Percentiles rank a stretch among this genome's conserved stretches.
Conservation (phyloP, 2,797 vertebrate genomes). For the Fistularia commersonii region DNA sequence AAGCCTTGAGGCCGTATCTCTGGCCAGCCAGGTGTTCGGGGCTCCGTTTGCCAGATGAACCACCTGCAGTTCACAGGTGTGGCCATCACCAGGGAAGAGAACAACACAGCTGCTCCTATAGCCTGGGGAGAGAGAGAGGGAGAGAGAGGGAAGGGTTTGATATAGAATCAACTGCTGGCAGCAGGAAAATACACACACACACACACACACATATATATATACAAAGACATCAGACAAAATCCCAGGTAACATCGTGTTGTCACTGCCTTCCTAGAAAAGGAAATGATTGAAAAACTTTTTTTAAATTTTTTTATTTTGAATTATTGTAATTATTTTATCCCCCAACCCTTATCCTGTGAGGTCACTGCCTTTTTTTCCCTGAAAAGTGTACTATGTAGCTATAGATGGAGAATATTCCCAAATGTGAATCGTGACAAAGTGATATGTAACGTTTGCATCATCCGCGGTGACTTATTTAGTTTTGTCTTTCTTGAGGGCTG, state of each 20-base stretch:
- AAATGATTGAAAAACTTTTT: too few species aligned
- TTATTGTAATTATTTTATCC: too few species aligned
- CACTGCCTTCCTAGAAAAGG: too few species aligned
- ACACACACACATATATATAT: constrained; percentile 12
- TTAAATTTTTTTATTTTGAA: too few species aligned
- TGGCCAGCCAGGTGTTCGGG: constrained; percentile 79
- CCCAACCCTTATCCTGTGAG: too few species aligned
- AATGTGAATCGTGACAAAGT: too few species aligned
- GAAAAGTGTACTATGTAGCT: too few species aligned
- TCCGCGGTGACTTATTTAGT: too few species aligned
- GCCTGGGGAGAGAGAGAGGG: constrained; percentile 46
- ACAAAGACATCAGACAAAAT: constrained; percentile 22
- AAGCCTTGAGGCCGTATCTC: constrained; percentile 60
- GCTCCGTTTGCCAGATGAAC: constrained; percentile 79
- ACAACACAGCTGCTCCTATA: constrained; percentile 84
- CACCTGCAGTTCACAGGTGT: constrained; percentile 88
- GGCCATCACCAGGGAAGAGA: constrained; percentile 57
- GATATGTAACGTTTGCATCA: too few species aligned
- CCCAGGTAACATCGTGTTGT: constrained; percentile 16
- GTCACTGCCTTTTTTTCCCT: too few species aligned
- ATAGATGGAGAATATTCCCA: too few species aligned
- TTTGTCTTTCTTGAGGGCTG: too few species aligned
- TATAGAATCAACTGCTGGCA: constrained; percentile 55
- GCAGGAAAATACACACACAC: constrained; percentile 26
- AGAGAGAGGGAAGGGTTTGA: constrained; percentile 35